Evolutionary conservation across 2,888 invertebrate genomes (phyloP).

Genomic region (Scaptomyza tumidula): DNA sequence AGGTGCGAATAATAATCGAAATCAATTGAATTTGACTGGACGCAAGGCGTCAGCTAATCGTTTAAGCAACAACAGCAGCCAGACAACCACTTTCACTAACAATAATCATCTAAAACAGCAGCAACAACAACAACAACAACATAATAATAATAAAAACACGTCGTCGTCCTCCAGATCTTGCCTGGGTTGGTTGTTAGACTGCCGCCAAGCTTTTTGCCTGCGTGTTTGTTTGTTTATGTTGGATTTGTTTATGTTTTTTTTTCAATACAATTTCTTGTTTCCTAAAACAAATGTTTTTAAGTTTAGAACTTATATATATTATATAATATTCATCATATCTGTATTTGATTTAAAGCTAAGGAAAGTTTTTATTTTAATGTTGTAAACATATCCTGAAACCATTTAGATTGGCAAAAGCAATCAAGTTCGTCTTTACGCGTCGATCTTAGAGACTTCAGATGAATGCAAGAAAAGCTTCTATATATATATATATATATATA

Average conservation of each 20-base stretch:
- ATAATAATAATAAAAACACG: conserved; percentile 28
- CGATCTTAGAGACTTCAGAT: too few species aligned
- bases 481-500: too few species aligned
- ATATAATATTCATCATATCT: neutral
- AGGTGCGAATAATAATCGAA: conserved; percentile 81
- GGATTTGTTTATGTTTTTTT: conserved; percentile 14
- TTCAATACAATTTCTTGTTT: neutral
- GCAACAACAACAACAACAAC: conserved; percentile 38
- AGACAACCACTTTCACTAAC: too few species aligned
- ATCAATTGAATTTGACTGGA: conserved; percentile 81
- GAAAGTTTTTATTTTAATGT: too few species aligned
- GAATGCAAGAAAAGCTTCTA: too few species aligned
- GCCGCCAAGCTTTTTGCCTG: conserved; percentile 8
- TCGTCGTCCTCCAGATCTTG: conserved; percentile 47
- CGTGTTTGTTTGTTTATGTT: conserved; percentile 24
- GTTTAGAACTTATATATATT: too few species aligned
- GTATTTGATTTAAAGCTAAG: too few species aligned
- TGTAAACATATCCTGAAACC: too few species aligned
- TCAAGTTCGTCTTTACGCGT: too few species aligned
- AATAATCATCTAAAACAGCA: conserved; percentile 25
- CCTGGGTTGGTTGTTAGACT: conserved; percentile 84
- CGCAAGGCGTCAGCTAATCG: conserved; percentile 91
- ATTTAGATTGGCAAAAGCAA: too few species aligned
- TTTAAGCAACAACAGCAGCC: conserved; percentile 86
- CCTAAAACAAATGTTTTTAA: neutral